Percentiles rank a stretch among this genome's conserved stretches.
Evolutionary conservation across 2,113 vertebrate genomes (phyloP).

Genomic region (Pelecanus crispus): DNA sequence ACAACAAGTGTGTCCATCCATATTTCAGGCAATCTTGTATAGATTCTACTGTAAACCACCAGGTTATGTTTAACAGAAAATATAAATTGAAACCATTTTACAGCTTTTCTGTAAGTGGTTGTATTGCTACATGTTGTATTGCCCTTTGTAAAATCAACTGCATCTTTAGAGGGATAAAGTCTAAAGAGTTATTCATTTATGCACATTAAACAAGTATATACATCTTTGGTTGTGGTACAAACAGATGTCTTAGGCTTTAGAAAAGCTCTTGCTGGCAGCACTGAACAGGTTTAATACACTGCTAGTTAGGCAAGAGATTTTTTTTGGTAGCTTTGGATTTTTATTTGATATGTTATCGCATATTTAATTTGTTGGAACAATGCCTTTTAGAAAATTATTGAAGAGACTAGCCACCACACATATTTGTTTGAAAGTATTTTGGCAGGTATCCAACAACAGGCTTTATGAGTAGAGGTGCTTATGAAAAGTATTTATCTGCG

Average conservation of each 20-base stretch:
- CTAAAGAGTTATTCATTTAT: background rate
- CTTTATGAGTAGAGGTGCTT: background rate
- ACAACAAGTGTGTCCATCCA: background rate
- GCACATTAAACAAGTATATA: background rate
- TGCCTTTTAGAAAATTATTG: background rate
- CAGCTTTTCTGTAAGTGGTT: background rate
- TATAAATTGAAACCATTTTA: background rate
- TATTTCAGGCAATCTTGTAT: background rate
- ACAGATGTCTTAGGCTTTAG: background rate
- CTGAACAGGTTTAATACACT: background rate
- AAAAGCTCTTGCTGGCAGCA: constrained; percentile 36
- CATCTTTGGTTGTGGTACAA: constrained; percentile 14
- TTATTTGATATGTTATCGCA: background rate
- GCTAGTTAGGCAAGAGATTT: background rate
- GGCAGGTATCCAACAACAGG: background rate
- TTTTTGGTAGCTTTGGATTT: background rate
- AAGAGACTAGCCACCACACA: background rate
- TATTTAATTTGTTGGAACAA: background rate
- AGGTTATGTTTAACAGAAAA: background rate
- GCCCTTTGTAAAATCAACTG: background rate
- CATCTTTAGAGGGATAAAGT: background rate
- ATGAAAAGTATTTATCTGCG: background rate
- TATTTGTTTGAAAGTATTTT: background rate
- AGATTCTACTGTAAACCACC: background rate
- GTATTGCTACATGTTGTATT: background rate